Conservation (phyloP, 2,797 vertebrate species). For the Pseudotriccus pelzelni region DNA sequence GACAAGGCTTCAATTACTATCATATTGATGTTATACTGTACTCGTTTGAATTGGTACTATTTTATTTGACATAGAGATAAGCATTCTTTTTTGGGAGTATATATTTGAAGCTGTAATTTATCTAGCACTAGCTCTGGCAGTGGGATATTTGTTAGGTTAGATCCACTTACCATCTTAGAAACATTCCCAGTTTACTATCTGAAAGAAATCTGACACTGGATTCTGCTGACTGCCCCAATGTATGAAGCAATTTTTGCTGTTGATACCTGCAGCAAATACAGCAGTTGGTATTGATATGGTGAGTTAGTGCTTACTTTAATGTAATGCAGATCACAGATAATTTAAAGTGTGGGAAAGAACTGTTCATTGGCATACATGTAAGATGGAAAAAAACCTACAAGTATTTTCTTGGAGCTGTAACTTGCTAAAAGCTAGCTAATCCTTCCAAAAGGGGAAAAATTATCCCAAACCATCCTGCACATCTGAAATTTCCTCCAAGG, state of each 20-base stretch:
- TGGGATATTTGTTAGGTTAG: neutral
- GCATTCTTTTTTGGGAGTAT: neutral
- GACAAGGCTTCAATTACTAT: neutral
- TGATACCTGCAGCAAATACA: neutral
- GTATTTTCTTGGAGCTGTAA: slow-evolving; percentile 16
- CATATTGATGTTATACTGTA: neutral
- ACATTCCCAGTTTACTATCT: neutral
- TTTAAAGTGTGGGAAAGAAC: slow-evolving; percentile 41
- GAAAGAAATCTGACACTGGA: neutral
- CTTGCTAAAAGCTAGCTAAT: slow-evolving; percentile 12
- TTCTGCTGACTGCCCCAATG: neutral
- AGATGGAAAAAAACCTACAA: slow-evolving; percentile 1
- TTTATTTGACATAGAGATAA: neutral
- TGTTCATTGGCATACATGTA: neutral
- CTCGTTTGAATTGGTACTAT: neutral
- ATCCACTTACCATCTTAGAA: neutral
- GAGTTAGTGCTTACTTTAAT: neutral
- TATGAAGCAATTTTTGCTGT: neutral
- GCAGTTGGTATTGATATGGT: neutral
- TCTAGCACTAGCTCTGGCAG: neutral
- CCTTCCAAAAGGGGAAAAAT: slow-evolving; percentile 33
- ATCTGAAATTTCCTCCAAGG: neutral
- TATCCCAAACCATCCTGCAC: neutral
- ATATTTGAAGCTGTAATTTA: neutral
- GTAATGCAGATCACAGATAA: slow-evolving; percentile 16